Base-by-base conservation (phyloP, 2,113 vertebrate genomes). In the Bubo scandiacus region DNA sequence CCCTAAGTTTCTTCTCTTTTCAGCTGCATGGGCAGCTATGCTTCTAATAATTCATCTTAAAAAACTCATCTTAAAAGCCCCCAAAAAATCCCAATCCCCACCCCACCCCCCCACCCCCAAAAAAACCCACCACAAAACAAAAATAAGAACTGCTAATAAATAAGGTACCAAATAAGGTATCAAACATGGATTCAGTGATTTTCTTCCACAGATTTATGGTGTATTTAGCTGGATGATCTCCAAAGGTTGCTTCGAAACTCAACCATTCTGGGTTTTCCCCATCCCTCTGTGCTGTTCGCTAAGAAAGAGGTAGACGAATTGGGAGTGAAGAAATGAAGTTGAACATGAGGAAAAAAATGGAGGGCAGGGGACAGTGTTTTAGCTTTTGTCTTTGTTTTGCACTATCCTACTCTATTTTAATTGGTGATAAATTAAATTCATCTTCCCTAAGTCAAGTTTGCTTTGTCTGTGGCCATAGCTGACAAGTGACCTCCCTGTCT, bases 41-140 rank as follows among this genome's bases (percentile, higher is more conserved):
- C 10, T 8, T 58, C 42, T 59, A 67, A 80, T 49, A 96, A 54
- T 81, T 83, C 72, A 58, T 0, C 6, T 72, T 86, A 67, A 47
- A n/a, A 80, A 27, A 36, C 12, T 58, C 40, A 42, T 12, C 13
- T 42, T 42, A 42, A 42, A 40, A 42, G 12, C 12, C 40, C 40
- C 15, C 42, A 43, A 43, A 43, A 43, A 43, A 43, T 3, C 40
- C 40, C 40, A 42, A 10, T 0, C 3, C 10, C 3, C 11, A 11
- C 40, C 5, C 12, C 9, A 12, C 2, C 20, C 13, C 1, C 6
- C 5, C 5, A 30, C 10, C 8, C 1, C 1, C 40, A 40, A 38
- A 38, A 40, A 40, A 2, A 43, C 43, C 43, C 19, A 13, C 23
- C 4, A 15, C 4, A 51, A 43, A 73, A 43, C 9, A 66, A 19